Conservation (phyloP, 2,113 vertebrate species). For the Dissostichus mawsoni region DNA sequence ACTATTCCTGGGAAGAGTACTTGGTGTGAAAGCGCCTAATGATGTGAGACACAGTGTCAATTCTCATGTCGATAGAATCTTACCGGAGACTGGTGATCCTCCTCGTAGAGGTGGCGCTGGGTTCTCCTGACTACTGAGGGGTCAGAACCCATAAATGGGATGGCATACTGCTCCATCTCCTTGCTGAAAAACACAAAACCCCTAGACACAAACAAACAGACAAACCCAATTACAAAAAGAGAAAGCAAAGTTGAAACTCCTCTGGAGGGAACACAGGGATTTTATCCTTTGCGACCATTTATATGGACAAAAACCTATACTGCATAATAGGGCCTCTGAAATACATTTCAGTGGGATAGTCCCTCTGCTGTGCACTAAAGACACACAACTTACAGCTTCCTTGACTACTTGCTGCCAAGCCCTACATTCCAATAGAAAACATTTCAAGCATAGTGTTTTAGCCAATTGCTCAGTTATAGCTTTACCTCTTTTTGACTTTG, state of each 20-base stretch:
- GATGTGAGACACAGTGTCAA: not conserved
- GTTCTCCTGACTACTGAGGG: conserved; percentile 89
- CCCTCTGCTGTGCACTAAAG: not conserved
- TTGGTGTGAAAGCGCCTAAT: not conserved
- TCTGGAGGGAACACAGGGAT: too few relatives aligned
- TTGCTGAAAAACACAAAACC: conserved; percentile 85
- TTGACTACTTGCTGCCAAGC: not conserved
- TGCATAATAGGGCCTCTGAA: too few relatives aligned
- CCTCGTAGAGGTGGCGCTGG: conserved; percentile 87
- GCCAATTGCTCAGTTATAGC: conserved; percentile 16
- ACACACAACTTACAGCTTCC: not conserved
- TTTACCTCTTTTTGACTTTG: conserved; percentile 86
- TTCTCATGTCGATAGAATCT: conserved; percentile 46
- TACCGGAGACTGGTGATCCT: conserved; percentile 86
- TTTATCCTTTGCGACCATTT: too few relatives aligned
- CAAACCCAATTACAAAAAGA: conserved; percentile 1
- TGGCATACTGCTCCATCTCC: conserved; percentile 84
- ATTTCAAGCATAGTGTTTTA: conserved; percentile 5
- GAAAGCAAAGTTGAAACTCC: not conserved
- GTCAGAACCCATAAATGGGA: conserved; percentile 90
- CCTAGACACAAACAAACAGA: conserved; percentile 73
- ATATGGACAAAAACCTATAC: too few relatives aligned
- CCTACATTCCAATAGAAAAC: conserved; percentile 6
- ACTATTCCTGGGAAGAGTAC: too few relatives aligned
- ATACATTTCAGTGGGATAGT: not conserved